A percentile compares a stretch with the other conserved stretches of the same genome.
phyloP scores from a whole-genome alignment of 2,113 vertebrate genomes.

The Phyllostomus hastatus region DNA sequence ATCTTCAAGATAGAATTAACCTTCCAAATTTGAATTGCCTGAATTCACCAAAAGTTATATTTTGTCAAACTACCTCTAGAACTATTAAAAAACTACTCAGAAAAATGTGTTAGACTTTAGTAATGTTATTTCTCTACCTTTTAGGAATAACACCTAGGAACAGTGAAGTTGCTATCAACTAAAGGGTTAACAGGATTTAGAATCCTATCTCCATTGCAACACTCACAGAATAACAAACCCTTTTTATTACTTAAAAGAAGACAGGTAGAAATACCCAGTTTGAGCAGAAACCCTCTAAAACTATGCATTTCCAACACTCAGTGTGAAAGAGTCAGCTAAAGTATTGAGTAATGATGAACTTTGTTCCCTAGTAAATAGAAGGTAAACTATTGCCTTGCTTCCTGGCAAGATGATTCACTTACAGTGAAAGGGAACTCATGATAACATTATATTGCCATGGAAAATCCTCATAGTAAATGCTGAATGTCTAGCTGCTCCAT shows the following conservation, averaged over 20 bases:
- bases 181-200: background rate
- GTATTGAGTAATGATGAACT: constrained; percentile 11
- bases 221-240: background rate
- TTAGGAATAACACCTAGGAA: background rate
- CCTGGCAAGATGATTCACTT: constrained; percentile 35
- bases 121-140: background rate
- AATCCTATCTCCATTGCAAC: background rate
- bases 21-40: background rate
- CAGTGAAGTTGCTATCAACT: background rate
- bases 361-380: constrained; percentile 37
- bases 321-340: background rate
- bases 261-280: background rate
- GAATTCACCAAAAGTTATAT: background rate
- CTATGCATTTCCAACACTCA: background rate
- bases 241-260: background rate
- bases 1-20: background rate
- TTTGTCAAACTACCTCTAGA: background rate
- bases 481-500: background rate
- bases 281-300: background rate
- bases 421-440: background rate
- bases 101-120: background rate
- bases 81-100: background rate
- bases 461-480: background rate
- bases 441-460: background rate
- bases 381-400: background rate